Percentiles rank a stretch among this genome's conserved stretches.
These are phyloP conservation scores for Etheostoma perlongum DNA, from an alignment of 2,797 vertebrate genomes.

Conservation along the genomic window DNA sequence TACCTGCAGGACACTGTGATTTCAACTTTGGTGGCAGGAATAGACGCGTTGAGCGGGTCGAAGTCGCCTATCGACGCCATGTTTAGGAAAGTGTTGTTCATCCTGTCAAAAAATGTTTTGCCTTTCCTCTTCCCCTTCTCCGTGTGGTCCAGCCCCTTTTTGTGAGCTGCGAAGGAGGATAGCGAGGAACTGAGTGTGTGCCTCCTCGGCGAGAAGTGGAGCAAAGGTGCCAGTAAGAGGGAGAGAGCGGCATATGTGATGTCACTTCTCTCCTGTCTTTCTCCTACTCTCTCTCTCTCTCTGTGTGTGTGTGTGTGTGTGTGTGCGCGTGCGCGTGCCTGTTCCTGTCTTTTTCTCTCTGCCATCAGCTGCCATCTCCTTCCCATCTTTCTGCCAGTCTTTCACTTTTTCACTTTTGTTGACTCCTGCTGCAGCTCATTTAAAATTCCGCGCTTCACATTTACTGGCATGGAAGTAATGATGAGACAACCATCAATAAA, in stretches of 20 bases:
- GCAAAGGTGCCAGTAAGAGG: slow-evolving; percentile 64
- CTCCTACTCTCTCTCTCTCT: slow-evolving; percentile 27
- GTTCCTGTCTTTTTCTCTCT: slow-evolving; percentile 10
- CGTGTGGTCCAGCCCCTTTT: slow-evolving; percentile 61
- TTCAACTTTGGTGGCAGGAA: slow-evolving; percentile 97
- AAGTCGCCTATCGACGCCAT: slow-evolving; percentile 94
- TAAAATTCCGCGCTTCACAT: slow-evolving; percentile 29
- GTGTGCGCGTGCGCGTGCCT: neutral
- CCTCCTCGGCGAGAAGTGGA: slow-evolving; percentile 67
- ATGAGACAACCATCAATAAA: slow-evolving; percentile 33
- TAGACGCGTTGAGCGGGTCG: slow-evolving; percentile 89
- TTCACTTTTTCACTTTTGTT: slow-evolving; percentile 28
- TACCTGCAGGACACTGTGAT: slow-evolving; percentile 97
- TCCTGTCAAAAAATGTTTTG: slow-evolving; percentile 54
- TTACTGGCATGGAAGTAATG: slow-evolving; percentile 36
- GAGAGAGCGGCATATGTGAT: slow-evolving; percentile 69
- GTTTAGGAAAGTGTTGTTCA: slow-evolving; percentile 87
- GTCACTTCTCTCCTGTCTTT: slow-evolving; percentile 69
- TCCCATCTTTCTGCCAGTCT: slow-evolving; percentile 1
- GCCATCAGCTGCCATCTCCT: slow-evolving; percentile 9
- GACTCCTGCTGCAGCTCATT: slow-evolving; percentile 34
- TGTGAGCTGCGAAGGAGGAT: slow-evolving; percentile 20
- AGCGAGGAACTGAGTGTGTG: slow-evolving; percentile 28
- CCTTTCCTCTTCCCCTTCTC: neutral
- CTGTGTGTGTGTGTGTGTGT: neutral